phyloP scores from a whole-genome alignment of 2,797 vertebrate species.

The Hippopotamyrus pictus region DNA sequence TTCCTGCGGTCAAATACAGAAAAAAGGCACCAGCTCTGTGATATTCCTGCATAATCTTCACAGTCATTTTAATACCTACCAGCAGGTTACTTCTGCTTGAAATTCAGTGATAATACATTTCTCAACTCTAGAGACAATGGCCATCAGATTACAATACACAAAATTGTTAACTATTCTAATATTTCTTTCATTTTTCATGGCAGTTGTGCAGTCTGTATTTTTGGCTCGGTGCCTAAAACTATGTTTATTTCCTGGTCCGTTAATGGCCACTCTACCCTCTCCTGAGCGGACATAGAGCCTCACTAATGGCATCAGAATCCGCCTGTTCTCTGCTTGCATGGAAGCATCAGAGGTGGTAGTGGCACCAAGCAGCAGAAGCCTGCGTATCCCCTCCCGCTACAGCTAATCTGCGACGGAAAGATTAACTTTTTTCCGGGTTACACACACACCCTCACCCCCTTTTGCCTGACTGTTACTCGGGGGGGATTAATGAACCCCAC shows the following conservation, averaged over 20 bases:
- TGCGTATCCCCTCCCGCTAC: background rate
- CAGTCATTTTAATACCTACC: background rate
- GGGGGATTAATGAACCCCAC: conserved; percentile 21
- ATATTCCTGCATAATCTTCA: background rate
- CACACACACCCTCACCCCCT: background rate
- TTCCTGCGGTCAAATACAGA: background rate
- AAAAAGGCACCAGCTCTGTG: background rate
- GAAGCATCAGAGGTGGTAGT: background rate
- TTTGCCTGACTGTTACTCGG: background rate
- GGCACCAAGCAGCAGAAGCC: background rate
- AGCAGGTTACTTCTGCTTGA: background rate
- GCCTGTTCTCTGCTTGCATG: background rate
- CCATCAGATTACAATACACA: background rate
- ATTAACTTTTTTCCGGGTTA: background rate
- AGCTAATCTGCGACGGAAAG: background rate
- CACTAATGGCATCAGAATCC: background rate
- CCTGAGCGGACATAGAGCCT: background rate
- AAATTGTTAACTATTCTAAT: background rate
- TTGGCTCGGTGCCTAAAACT: background rate
- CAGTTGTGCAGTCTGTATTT: background rate
- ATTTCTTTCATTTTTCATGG: background rate
- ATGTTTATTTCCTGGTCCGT: background rate
- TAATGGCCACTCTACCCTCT: background rate
- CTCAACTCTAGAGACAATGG: background rate
- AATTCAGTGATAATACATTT: conserved; percentile 1